Conservation (phyloP, 2,113 vertebrate genomes). For the Castor canadensis region DNA sequence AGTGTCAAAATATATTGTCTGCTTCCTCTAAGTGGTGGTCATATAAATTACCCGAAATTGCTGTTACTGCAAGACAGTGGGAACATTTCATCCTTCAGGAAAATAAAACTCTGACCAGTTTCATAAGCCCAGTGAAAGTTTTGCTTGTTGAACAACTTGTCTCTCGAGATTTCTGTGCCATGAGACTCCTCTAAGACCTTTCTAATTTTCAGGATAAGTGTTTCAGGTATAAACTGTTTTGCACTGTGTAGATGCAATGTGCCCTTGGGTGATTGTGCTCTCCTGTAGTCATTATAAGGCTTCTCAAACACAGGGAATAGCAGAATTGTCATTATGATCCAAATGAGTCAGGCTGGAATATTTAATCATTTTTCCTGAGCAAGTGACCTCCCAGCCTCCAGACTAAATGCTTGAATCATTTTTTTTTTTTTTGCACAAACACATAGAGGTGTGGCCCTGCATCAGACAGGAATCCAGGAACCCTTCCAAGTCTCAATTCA, state of each 20-base stretch:
- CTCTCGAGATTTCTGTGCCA: not conserved
- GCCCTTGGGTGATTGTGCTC: not conserved
- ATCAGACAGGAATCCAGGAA: not conserved
- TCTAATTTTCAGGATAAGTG: not conserved
- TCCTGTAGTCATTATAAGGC: not conserved
- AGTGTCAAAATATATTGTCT: not conserved
- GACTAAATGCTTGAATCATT: not conserved
- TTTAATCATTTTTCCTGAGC: not conserved
- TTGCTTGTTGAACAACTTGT: not conserved
- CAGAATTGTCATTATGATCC: not conserved
- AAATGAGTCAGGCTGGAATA: slow-evolving; percentile 3
- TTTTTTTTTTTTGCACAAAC: not conserved
- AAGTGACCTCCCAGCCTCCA: not conserved
- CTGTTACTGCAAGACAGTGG: not conserved
- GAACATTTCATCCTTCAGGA: not conserved
- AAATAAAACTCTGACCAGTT: not conserved
- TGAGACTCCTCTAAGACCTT: not conserved
- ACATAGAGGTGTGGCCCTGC: not conserved
- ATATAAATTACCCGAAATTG: slow-evolving; percentile 8
- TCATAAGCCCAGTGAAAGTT: not conserved
- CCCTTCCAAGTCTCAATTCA: not conserved
- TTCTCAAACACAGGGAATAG: not conserved
- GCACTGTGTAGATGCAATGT: not conserved
- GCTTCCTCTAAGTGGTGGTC: slow-evolving; percentile 1
- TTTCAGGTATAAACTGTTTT: not conserved